A percentile compares a stretch with the other conserved stretches of the same genome.
These are phyloP conservation scores for Oncopeltus fasciatus DNA, from an alignment of 1,140 invertebrate species.

Conservation along the genomic window DNA sequence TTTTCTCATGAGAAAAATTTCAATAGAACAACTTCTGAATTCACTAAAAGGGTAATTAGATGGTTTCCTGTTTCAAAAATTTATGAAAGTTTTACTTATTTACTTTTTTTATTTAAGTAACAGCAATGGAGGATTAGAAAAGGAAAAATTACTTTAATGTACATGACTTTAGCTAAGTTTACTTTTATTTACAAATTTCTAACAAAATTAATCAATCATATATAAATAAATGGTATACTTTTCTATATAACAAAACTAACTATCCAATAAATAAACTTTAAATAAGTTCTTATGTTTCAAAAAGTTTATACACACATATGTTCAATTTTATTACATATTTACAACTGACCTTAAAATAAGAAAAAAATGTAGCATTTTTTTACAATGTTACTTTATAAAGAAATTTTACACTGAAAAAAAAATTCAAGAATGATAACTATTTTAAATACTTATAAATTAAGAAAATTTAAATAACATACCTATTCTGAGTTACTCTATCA, in stretches of 20 bases:
- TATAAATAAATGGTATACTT: conserved; percentile 9
- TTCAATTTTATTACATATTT: conserved; percentile 4
- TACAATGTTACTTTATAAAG: not conserved
- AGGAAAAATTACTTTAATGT: no score
- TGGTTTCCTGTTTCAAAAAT: no score
- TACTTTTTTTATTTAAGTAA: no score
- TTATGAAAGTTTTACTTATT: no score
- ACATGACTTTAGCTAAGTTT: no score
- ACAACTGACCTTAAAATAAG: not conserved
- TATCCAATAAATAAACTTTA: conserved; percentile 9
- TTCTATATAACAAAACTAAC: conserved; percentile 7
- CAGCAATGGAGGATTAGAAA: no score
- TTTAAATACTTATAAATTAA: not conserved
- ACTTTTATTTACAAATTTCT: not conserved
- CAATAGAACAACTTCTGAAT: no score
- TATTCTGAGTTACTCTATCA: not conserved
- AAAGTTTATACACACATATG: conserved; percentile 5
- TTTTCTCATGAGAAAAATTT: no score
- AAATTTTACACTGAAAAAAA: not conserved
- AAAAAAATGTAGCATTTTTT: not conserved
- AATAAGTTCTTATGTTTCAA: conserved; percentile 1
- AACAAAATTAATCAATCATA: conserved; percentile 8
- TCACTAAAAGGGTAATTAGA: no score
- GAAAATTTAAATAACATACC: not conserved
- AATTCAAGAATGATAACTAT: not conserved